These are phyloP conservation scores for Gadopsis marmoratus DNA, from an alignment of 2,797 vertebrate species.

Conservation along the genomic window DNA sequence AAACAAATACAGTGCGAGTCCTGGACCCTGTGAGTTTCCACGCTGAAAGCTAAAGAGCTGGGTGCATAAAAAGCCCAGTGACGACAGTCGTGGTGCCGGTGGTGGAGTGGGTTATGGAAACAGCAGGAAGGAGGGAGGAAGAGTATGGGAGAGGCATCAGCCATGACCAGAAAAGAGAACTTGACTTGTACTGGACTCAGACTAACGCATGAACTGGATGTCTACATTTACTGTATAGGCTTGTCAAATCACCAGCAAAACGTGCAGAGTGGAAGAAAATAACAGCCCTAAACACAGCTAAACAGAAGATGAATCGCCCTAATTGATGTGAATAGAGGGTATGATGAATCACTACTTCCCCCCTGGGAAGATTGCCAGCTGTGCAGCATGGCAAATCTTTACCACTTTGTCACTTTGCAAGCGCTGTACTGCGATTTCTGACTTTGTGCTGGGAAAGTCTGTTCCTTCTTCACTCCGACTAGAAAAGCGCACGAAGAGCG, in stretches of 20 bases:
- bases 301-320: not conserved
- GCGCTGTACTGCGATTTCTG: constrained; percentile 7
- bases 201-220: not conserved
- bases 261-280: constrained; percentile 20
- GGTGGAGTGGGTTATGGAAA: constrained; percentile 65
- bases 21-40: constrained; percentile 53
- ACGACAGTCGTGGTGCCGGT: constrained; percentile 64
- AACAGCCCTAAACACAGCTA: not conserved
- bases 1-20: constrained; percentile 40
- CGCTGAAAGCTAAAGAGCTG: constrained; percentile 35
- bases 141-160: constrained; percentile 21
- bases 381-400: constrained; percentile 10
- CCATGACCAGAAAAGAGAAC: constrained; percentile 17
- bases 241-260: constrained; percentile 22
- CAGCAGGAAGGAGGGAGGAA: constrained; percentile 18
- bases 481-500: constrained; percentile 30
- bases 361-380: not conserved
- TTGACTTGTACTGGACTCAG: constrained; percentile 12
- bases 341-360: constrained; percentile 16
- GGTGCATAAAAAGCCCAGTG: constrained; percentile 64
- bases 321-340: constrained; percentile 25
- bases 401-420: constrained; percentile 5
- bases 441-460: constrained; percentile 11
- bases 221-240: not conserved
- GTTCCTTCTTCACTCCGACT: constrained; percentile 33